A percentile compares a stretch with the other conserved stretches of the same genome.
Evolutionary conservation across 1,140 invertebrate species (phyloP).

Genomic region (Helicoverpa armigera): DNA sequence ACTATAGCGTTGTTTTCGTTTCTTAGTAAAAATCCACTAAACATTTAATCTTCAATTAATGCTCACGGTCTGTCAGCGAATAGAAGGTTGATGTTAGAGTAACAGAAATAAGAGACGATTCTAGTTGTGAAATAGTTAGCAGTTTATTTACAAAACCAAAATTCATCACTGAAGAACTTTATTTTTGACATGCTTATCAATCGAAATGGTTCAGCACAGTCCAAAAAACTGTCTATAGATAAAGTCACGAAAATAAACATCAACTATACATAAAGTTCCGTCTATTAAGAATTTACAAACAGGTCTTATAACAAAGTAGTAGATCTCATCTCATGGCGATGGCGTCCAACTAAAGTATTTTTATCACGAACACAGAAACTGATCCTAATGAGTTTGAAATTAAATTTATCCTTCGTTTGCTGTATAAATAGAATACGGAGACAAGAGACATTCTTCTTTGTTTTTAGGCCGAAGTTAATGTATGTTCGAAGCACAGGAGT

Average conservation of each 20-base stretch:
- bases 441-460: neutral
- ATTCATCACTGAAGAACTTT: neutral
- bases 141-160: neutral
- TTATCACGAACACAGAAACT: neutral
- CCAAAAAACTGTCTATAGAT: no score
- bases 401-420: slow-evolving; percentile 2
- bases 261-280: no score
- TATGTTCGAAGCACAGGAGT: no score
- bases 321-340: neutral
- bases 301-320: no score
- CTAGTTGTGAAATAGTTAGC: neutral
- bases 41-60: slow-evolving; percentile 43
- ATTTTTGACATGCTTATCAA: no score
- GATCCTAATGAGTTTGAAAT: neutral
- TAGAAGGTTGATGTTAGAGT: neutral
- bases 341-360: neutral
- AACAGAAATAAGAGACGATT: neutral
- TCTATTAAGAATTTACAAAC: no score
- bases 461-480: no score
- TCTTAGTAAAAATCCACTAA: slow-evolving; percentile 48
- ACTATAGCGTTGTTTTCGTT: slow-evolving; percentile 71
- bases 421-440: neutral
- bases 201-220: no score
- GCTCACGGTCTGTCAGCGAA: neutral
- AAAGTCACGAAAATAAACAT: no score